Percentiles rank a stretch among this genome's conserved stretches.
Evolutionary conservation across 2,797 vertebrate genomes (phyloP).

Genomic region (Megalops cyprinoides): DNA sequence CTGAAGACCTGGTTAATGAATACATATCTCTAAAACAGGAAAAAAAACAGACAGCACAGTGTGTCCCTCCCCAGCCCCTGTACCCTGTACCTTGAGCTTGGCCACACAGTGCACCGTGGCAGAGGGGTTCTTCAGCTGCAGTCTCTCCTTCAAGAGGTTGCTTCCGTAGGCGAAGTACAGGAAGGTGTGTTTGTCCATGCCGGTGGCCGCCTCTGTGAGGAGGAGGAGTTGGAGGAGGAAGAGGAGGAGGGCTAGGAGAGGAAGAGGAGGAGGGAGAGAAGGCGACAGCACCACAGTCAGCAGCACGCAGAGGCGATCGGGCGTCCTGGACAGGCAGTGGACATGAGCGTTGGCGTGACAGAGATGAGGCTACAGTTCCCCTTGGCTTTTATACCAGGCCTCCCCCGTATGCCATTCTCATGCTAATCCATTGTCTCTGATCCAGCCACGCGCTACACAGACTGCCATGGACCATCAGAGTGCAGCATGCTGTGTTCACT

Average conservation of each 20-base stretch:
- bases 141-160: conserved; percentile 72
- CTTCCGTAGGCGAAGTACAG: conserved; percentile 77
- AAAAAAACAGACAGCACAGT: not conserved
- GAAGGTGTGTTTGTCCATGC: conserved; percentile 64
- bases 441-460: conserved; percentile 44
- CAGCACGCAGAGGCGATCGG: conserved; percentile 27
- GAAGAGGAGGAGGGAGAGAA: conserved; percentile 27
- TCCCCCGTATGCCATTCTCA: conserved; percentile 56
- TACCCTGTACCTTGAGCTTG: conserved; percentile 62
- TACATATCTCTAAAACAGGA: not conserved
- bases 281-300: conserved; percentile 26
- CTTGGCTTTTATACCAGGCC: conserved; percentile 45
- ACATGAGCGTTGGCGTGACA: conserved; percentile 39
- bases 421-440: conserved; percentile 59
- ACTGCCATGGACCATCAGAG: conserved; percentile 4
- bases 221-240: conserved; percentile 29
- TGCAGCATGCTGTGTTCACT: not conserved
- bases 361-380: conserved; percentile 47
- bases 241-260: conserved; percentile 27
- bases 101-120: conserved; percentile 66
- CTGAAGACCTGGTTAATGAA: not conserved
- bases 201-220: conserved; percentile 23
- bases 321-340: not conserved
- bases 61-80: not conserved
- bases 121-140: conserved; percentile 72